Percentiles rank a stretch among this genome's conserved stretches.
Conservation (phyloP, 2,888 invertebrate genomes). For the Diaperis boleti region DNA sequence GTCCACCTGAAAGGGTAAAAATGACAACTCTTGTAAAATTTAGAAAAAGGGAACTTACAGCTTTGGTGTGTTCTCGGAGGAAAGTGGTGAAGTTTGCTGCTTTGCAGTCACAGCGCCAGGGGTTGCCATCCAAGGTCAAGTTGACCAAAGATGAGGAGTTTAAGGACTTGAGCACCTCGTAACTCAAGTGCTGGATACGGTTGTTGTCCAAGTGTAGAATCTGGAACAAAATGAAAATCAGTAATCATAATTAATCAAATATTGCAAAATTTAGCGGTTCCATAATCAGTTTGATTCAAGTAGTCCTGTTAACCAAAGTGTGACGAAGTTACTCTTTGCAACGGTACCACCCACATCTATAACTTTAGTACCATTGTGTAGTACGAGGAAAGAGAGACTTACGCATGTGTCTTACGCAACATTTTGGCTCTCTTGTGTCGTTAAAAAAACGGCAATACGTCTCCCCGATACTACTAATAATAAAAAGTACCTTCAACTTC, state of each 20-base stretch:
- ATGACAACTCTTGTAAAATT: conserved; percentile 2
- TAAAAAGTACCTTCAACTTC: conserved; percentile 62
- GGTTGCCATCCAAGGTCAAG: conserved; percentile 67
- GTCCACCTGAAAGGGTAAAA: conserved; percentile 11
- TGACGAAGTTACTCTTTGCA: too few relatives aligned
- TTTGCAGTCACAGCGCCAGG: conserved; percentile 72
- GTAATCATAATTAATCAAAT: too few relatives aligned
- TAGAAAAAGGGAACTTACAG: conserved; percentile 49
- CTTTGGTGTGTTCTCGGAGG: conserved; percentile 59
- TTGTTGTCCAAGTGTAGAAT: conserved; percentile 27
- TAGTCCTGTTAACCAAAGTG: too few relatives aligned
- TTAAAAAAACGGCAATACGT: too few relatives aligned
- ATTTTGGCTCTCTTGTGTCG: too few relatives aligned
- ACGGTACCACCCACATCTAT: too few relatives aligned
- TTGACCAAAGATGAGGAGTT: conserved; percentile 58
- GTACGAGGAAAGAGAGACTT: too few relatives aligned
- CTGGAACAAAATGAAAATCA: conserved; percentile 18
- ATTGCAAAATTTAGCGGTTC: too few relatives aligned
- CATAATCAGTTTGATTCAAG: too few relatives aligned
- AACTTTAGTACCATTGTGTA: too few relatives aligned
- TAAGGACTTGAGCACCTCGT: conserved; percentile 61
- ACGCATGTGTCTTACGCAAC: too few relatives aligned
- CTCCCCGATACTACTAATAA: too few relatives aligned
- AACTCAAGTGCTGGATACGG: conserved; percentile 3
- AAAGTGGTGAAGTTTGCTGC: conserved; percentile 61